Base-by-base conservation (phyloP, 2,113 vertebrate species). In the Coturnix japonica region DNA sequence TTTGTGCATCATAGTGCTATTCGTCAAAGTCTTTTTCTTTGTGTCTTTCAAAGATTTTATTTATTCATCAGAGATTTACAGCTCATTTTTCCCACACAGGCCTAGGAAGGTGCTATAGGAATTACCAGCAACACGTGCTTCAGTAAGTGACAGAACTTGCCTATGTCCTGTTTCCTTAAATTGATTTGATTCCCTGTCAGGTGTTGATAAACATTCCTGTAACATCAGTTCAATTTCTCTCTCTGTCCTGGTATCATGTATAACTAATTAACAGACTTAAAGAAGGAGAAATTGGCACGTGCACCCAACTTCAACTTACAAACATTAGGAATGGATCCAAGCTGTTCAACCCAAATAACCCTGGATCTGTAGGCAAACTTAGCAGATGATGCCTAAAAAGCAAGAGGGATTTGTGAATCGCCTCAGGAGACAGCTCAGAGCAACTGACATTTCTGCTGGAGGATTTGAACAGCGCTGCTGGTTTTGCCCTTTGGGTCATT, bases 361-460 rank as follows among this genome's bases (percentile, higher is more conserved):
- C 59, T 81, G 23, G 30, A 53, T 85, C 19, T 84, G 7, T 16
- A 76, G 26, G 28, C 54, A 90, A 54, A 84, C 47, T 76, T 70
- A 73, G 73, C 37, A 94, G 70, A 9, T 78, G 70, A 61, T 41
- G 41, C 49, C 37, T 57, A 71, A 85, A 83, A 83, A 75, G 19
- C 44, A 57, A n/a, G 46, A 93, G 23, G 20, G 47, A 82, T 89
- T 91, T 86, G 54, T 41, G 89, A 91, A 73, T 25, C 65, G 53
- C 84, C 80, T 91, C 70, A 26, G 46, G 49, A 90, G 85, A 88
- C 31, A 33, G 51, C 22, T 84, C n/a, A 44, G 61, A 65, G 54
- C 70, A 90, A 67, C 73, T 69, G 76, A 71, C 8, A 11, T 31
- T 87, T 26, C 54, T 87, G 15, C 14, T 72, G 70, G 19, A 75